A percentile compares a stretch with the other conserved stretches of the same genome.
phyloP scores from a whole-genome alignment of 2,113 vertebrate species.

The Gymnorhina tibicen region DNA sequence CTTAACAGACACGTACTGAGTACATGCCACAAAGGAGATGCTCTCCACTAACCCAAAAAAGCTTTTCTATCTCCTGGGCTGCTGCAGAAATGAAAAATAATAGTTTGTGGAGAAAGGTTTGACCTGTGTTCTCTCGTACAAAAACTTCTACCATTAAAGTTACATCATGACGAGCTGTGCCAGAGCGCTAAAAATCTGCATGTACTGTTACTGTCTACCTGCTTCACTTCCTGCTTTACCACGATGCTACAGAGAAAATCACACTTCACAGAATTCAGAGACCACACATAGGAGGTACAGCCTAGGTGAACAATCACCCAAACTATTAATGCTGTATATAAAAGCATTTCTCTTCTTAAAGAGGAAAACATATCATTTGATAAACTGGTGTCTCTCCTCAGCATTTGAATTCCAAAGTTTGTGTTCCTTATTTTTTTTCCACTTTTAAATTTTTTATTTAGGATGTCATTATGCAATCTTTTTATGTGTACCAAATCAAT shows the following conservation, averaged over 20 bases:
- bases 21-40: background rate
- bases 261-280: background rate
- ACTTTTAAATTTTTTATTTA: background rate
- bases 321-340: background rate
- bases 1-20: fast-evolving
- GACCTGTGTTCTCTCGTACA: background rate
- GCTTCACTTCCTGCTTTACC: background rate
- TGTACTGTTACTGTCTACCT: background rate
- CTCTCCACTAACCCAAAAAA: background rate
- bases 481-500: background rate
- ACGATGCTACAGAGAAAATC: background rate
- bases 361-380: background rate
- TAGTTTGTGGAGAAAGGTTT: background rate
- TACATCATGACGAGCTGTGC: background rate
- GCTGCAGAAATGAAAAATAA: background rate
- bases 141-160: background rate
- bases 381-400: background rate
- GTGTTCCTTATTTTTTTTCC: background rate
- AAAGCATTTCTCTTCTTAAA: background rate
- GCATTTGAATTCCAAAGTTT: background rate
- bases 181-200: background rate
- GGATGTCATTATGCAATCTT: background rate
- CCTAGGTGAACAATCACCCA: background rate
- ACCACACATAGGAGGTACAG: background rate
- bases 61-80: background rate